Base-by-base conservation (phyloP, 1,140 invertebrate species). In the Panulirus ornatus region DNA sequence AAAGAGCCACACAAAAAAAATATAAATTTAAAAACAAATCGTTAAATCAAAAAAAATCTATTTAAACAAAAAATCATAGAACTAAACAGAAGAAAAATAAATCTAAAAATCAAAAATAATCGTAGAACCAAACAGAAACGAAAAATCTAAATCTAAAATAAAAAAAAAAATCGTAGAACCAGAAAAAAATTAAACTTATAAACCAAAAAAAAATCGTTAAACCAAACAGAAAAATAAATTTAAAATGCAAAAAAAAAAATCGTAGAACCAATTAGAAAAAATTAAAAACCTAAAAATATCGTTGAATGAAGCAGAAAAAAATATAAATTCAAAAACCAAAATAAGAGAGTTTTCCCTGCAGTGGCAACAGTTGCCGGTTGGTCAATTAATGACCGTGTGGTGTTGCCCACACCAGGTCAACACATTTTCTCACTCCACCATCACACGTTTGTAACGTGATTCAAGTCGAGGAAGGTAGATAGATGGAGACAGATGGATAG, bases 1-100 rank as follows among this genome's bases (percentile, higher is more conserved):
- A n/a, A n/a, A n/a, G n/a, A n/a, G n/a, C n/a, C 11, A 40, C 73
- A 76, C 73, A 76, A n/a, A 40, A n/a, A 76, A n/a, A 34, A 58
- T 58, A 9, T 58, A 11, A 58, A 58, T 58, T 11, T 11, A 58
- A 9, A 58, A 58, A 58, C 22, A 58, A 22, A 58, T 58, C 9
- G 22, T 9, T 11, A 22, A 58, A 9, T 58, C 22, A 58, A 22
- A 58, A 58, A 58, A 58, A 11, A 58, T 58, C 9, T 11, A 58
- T 11, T 58, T 11, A 58, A 58, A 11, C 9, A 58, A 58, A 11
- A 58, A 58, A 58, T 58, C 9, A 58, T 11, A 11, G 22, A 63
- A 2, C 27, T 22, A 63, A 63, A 63, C 58, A 63, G 22, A 11
- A 70, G 66, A 70, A 63, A 63, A 63, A 63, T 6, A 63, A 70